Evolutionary conservation across 2,797 vertebrate species (phyloP).

Genomic region (Caiman crocodilus): DNA sequence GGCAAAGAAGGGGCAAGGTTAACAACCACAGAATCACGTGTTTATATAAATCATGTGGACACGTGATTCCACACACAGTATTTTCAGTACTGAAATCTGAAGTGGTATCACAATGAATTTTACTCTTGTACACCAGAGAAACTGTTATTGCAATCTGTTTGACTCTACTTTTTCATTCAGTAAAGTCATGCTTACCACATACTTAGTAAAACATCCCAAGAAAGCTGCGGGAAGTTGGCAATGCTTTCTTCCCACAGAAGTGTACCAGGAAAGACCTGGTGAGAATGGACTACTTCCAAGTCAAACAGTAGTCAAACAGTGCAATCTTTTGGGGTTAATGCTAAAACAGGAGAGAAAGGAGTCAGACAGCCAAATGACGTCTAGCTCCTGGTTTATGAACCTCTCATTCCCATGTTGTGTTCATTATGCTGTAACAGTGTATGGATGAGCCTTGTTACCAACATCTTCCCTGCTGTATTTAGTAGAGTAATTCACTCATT

Average conservation of each 20-base stretch:
- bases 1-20: conserved; percentile 34
- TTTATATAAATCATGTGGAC: conserved; percentile 28
- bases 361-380: background rate
- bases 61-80: conserved; percentile 45
- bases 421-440: background rate
- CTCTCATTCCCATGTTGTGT: background rate
- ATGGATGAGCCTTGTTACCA: background rate
- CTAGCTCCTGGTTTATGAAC: background rate
- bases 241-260: accelerated
- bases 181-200: background rate
- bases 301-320: background rate
- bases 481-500: background rate
- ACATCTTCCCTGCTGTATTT: background rate
- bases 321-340: background rate
- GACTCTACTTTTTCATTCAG: background rate
- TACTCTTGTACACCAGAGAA: background rate
- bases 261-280: background rate
- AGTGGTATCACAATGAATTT: conserved; percentile 32
- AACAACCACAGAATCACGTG: conserved; percentile 35
- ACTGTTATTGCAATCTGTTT: too few species aligned
- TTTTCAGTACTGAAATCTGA: conserved; percentile 32
- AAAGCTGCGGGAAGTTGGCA: conserved; percentile 12
- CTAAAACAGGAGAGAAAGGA: background rate
- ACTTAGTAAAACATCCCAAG: background rate
- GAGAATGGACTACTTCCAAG: conserved; percentile 1